Evolutionary conservation across 2,113 vertebrate species (phyloP), one percentile per base, ranked within the genome.

Genomic region (Myotis davidii): DNA sequence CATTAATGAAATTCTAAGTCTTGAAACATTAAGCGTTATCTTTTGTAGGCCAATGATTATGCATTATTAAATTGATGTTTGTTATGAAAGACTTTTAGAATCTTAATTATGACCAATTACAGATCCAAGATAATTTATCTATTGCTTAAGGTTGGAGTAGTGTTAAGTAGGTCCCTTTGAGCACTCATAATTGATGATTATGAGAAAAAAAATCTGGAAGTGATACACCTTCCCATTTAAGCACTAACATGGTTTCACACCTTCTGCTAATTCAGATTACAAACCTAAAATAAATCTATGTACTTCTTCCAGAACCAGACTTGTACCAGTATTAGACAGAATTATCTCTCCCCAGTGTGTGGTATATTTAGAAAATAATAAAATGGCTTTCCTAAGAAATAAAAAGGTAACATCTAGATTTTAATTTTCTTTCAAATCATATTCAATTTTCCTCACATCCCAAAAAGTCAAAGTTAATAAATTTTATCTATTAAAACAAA

Each of bases 11-110:
- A 4, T 70, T 76, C 23, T 69, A 88, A 85, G 34, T 76, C 21
- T 88, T 89, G 56, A 95, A 91, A 81, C 64, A 88, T 45, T 70
- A 34, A 61, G 90, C 82, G 2, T 85, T 94, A 52, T 79, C 25
- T 76, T 87, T 92, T 82, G 20, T 70, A 94, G 9, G 1, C 8
- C 78, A 91, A 52, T 45, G 7, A 78, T 56, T 84, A 79, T 76
- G 0, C 11, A 88, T 95, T 95, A 92, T 82, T 42, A 93, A 94
- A 64, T n/a, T 61, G 2, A 84, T 52, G 14, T 0, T 65, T 21
- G 52, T 65, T 1, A 34, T 84, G 37, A 83, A 79, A 91, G 17
- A 52, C 3, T 45, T 78, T 92, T 18, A 94, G 42, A 79, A 79
- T 65, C 7, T 83, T 65, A 85, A 56, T 90, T 79, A 45, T 76